Base-by-base conservation (phyloP, 2,888 invertebrate genomes). In the Eumerus sabulonum region DNA sequence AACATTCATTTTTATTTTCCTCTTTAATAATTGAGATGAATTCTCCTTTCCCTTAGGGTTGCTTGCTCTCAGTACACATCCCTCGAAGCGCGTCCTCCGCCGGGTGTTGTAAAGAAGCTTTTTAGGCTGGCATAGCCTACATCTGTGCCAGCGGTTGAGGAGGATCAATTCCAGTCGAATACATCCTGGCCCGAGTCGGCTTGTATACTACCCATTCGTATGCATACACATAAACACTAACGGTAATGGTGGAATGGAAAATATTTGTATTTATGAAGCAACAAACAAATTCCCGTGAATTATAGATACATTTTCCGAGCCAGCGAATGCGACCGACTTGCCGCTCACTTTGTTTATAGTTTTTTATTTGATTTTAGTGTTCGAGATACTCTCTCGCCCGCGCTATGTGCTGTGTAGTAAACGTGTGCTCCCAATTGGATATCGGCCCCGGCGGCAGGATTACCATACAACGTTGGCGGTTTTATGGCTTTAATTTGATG, bases 111-210 rank as follows among this genome's bases (percentile, higher is more conserved):
- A 45, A 64, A 54, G 62, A 66, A 60, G 53, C 45, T 68, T 44
- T 27, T 42, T 19, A 27, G 27, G 3, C 27, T 2, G 27, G 27
- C 27, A 27, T 4, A 9, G 5, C 14, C 9, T 11, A 7, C 36
- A 27, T 36, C n/a, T 5, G 27, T 27, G 3, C 50, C 45, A 7
- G 7, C 2, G 56, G 56, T 57, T 62, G 67, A 45, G 68, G 68
- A 79, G 68, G 68, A 79, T 79, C 59, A 74, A 79, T 79, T 79
- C 79, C 74, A 73, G 79, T 64, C 70, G 74, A 79, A 64, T 79
- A 71, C 42, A 47, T 54, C 14, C 44, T 17, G 16, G 40, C 51
- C n/a, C 9, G 47, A 14, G 27, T 27, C 3, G 7, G 27, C 2
- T 2, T 7, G 18, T 40, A 40, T 40, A 35, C n/a, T n/a, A 18